phyloP scores from a whole-genome alignment of 2,888 invertebrate genomes.

The Erannis defoliaria region DNA sequence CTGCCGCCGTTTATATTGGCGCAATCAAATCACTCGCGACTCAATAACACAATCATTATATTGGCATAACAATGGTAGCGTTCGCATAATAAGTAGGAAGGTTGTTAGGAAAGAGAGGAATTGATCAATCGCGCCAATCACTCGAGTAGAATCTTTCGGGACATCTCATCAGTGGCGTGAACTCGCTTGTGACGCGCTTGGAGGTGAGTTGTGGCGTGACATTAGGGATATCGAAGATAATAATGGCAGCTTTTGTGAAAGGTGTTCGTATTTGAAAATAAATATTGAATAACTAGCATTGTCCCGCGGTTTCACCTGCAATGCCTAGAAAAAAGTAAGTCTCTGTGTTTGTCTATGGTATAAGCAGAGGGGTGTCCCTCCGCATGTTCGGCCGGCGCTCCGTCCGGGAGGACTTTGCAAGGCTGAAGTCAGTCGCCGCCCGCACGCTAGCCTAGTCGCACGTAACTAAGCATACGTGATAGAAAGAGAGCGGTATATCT shows the following conservation, averaged over 20 bases:
- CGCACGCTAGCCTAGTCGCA: too few species aligned
- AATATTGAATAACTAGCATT: too few species aligned
- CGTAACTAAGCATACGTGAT: too few species aligned
- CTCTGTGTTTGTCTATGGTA: too few species aligned
- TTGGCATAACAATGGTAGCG: slow-evolving; percentile 14
- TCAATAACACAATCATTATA: slow-evolving; percentile 21
- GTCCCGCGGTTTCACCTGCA: too few species aligned
- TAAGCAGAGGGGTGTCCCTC: too few species aligned
- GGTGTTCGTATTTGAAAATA: background rate
- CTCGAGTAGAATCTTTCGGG: slow-evolving; percentile 9
- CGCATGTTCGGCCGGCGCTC: too few species aligned
- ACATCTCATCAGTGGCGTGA: slow-evolving; percentile 6
- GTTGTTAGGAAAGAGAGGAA: slow-evolving; percentile 13
- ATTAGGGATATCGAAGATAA: background rate
- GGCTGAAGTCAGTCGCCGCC: too few species aligned
- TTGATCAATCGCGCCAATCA: slow-evolving; percentile 10
- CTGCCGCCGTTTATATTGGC: slow-evolving; percentile 5
- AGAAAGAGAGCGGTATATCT: too few species aligned
- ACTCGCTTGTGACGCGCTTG: background rate
- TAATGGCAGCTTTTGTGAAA: slow-evolving; percentile 1
- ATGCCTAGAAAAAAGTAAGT: too few species aligned
- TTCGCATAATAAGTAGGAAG: background rate
- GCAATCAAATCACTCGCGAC: slow-evolving; percentile 22
- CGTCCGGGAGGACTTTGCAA: too few species aligned
- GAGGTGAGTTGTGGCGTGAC: slow-evolving; percentile 1